Evolutionary conservation across 2,797 vertebrate species (phyloP).

Genomic region (Clarias platycephalus): DNA sequence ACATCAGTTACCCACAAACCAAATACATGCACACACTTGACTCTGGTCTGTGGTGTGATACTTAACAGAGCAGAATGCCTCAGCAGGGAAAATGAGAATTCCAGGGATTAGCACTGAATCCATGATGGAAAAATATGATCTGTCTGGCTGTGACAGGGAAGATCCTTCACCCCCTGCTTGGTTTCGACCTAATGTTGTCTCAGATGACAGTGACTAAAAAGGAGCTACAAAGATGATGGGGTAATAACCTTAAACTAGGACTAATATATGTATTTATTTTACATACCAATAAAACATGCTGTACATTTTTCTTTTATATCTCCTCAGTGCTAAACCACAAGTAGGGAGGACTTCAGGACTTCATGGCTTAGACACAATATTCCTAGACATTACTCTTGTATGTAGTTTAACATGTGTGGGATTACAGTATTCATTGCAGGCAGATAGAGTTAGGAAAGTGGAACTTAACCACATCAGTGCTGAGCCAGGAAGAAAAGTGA

Average conservation of each 20-base stretch:
- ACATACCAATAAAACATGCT: background rate
- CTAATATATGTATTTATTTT: background rate
- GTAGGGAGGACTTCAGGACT: background rate
- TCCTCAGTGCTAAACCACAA: background rate
- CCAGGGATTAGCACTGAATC: conserved; percentile 56
- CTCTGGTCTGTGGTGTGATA: conserved; percentile 34
- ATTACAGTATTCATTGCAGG: conserved; percentile 16
- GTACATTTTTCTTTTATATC: conserved; percentile 2
- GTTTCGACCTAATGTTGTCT: conserved; percentile 1
- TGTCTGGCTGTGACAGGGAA: conserved; percentile 56
- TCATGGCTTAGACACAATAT: background rate
- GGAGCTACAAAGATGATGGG: background rate
- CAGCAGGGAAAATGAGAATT: conserved; percentile 61
- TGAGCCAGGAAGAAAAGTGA: conserved; percentile 47
- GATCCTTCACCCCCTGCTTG: conserved; percentile 28
- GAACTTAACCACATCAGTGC: conserved; percentile 40
- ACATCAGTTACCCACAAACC: background rate
- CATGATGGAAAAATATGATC: conserved; percentile 56
- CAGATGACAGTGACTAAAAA: conserved; percentile 35
- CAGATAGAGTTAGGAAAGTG: conserved; percentile 25
- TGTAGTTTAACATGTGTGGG: conserved; percentile 18
- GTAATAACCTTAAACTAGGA: background rate
- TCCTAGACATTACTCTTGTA: conserved; percentile 9
- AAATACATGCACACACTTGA: background rate
- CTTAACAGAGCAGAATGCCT: conserved; percentile 43